A percentile compares a stretch with the other conserved stretches of the same genome.
Evolutionary conservation across 2,797 vertebrate species (phyloP).

Genomic region (Pseudochirops cupreus): DNA sequence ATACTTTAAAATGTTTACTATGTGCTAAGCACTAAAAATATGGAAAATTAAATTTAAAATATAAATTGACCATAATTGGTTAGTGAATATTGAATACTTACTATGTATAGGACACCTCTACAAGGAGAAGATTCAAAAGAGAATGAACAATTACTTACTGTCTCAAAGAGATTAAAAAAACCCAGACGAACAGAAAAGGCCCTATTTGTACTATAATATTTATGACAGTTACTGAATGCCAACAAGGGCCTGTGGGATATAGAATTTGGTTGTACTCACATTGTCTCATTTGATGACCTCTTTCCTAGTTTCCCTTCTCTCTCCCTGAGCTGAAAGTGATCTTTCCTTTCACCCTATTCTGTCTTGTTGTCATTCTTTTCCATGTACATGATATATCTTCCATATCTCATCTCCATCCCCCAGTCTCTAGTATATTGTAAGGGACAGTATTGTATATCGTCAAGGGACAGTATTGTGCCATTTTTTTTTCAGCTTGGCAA

Average conservation of each 20-base stretch:
- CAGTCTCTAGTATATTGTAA: not conserved
- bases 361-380: not conserved
- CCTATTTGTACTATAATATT: not conserved
- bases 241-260: not conserved
- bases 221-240: not conserved
- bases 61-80: not conserved
- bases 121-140: not conserved
- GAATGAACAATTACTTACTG: not conserved
- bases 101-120: not conserved
- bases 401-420: not conserved
- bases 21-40: not conserved
- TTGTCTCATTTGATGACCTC: not conserved
- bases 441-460: no score
- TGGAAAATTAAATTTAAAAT: not conserved
- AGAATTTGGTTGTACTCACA: not conserved
- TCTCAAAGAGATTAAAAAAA: not conserved
- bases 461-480: not conserved
- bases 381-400: not conserved
- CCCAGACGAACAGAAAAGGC: not conserved
- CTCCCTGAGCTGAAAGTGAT: not conserved
- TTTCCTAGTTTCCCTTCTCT: not conserved
- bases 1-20: slow-evolving; percentile 19
- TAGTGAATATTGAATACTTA: not conserved
- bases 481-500: not conserved
- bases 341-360: not conserved